Conservation (phyloP, 2,797 vertebrate species). For the Dallia pectoralis region DNA sequence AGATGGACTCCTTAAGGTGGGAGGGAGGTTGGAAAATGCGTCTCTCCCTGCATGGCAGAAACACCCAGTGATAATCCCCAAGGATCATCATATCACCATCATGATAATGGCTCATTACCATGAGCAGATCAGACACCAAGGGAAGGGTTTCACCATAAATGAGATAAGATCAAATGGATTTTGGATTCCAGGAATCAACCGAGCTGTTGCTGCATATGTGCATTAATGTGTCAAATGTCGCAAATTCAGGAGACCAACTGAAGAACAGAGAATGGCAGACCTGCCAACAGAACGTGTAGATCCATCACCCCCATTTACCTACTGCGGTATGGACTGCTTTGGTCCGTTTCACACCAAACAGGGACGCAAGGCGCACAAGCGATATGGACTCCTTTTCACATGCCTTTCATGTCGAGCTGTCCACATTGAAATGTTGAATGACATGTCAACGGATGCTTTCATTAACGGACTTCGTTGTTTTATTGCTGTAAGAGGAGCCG, state of each 20-base stretch:
- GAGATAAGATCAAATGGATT: constrained; percentile 24
- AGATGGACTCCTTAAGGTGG: constrained; percentile 25
- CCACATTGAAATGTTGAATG: neutral
- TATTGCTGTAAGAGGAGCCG: neutral
- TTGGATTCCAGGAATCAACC: constrained; percentile 14
- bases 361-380: neutral
- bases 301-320: neutral
- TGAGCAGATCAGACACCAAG: too few species aligned
- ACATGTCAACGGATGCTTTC: neutral
- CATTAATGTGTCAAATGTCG: constrained; percentile 24
- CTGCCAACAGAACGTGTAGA: neutral
- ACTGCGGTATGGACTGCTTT: neutral
- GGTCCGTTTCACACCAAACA: neutral
- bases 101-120: too few species aligned
- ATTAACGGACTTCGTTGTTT: neutral
- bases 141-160: too few species aligned
- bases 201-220: constrained; percentile 5
- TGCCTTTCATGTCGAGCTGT: neutral
- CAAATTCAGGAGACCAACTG: constrained; percentile 7
- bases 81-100: too few species aligned
- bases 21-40: constrained; percentile 4
- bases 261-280: constrained; percentile 23
- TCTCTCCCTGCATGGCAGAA: neutral
- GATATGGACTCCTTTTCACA: neutral
- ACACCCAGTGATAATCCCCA: constrained; percentile 14